These are phyloP conservation scores for Psittacula echo DNA, from an alignment of 2,797 vertebrate genomes.

Conservation along the genomic window DNA sequence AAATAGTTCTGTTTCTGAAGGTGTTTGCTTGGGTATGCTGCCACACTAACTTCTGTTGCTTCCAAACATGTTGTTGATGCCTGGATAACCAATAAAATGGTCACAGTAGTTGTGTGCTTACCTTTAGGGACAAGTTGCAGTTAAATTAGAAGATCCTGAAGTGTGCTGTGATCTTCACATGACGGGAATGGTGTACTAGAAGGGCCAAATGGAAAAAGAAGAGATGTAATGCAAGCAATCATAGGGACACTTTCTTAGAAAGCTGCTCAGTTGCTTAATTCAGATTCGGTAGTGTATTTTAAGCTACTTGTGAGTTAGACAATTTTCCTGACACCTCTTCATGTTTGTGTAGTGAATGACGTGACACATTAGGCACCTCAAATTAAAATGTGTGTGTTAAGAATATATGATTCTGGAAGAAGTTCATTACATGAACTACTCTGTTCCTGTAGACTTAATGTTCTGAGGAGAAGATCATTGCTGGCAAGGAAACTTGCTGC, in stretches of 20 bases:
- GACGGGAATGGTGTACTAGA: neutral
- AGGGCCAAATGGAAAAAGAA: neutral
- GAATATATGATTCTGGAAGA: neutral
- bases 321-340: neutral
- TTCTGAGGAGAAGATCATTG: neutral
- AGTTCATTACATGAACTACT: conserved; percentile 23
- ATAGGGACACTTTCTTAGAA: neutral
- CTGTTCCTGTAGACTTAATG: conserved; percentile 10
- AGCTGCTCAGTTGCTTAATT: neutral
- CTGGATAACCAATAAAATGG: neutral
- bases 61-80: neutral
- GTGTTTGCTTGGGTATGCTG: neutral
- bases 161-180: neutral
- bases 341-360: neutral
- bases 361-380: neutral
- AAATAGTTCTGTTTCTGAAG: neutral
- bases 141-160: neutral
- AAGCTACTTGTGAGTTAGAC: neutral
- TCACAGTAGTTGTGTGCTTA: neutral
- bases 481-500: conserved; percentile 25
- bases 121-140: neutral
- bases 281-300: neutral
- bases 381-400: neutral
- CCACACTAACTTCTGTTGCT: neutral
- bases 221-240: neutral